A percentile compares a stretch with the other conserved stretches of the same genome.
These are phyloP conservation scores for Tauraco erythrolophus DNA, from an alignment of 2,113 vertebrate species.

Conservation along the genomic window DNA sequence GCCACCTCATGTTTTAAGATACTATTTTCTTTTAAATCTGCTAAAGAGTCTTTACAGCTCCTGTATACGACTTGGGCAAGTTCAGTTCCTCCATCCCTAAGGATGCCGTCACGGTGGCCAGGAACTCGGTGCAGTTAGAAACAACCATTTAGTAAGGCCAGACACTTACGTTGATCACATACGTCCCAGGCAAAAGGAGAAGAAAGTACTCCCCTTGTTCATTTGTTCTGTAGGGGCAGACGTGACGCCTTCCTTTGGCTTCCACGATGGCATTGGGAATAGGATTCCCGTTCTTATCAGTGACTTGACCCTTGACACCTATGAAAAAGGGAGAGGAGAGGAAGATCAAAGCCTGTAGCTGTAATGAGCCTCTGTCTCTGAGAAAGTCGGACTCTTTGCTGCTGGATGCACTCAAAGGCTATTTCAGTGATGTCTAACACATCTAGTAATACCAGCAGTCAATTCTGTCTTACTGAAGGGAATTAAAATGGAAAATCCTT, in stretches of 20 bases:
- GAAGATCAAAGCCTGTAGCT: background rate
- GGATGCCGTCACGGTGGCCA: background rate
- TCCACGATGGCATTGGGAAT: slow-evolving; percentile 86
- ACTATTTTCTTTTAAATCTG: background rate
- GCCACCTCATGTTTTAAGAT: background rate
- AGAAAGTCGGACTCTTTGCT: background rate
- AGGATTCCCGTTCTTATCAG: slow-evolving; percentile 76
- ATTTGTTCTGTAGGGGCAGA: slow-evolving; percentile 88
- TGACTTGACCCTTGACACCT: slow-evolving; percentile 94
- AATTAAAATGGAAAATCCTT: background rate
- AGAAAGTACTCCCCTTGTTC: slow-evolving; percentile 90
- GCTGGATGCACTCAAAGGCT: background rate
- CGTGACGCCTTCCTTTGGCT: slow-evolving; percentile 81
- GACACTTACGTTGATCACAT: slow-evolving; percentile 88
- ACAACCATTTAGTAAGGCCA: background rate
- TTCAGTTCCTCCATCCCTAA: background rate
- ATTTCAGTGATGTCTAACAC: background rate
- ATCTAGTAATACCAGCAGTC: background rate
- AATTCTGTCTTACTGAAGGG: background rate
- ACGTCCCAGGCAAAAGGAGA: slow-evolving; percentile 89
- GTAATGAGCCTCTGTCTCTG: background rate
- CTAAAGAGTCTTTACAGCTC: background rate
- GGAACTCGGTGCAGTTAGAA: background rate
- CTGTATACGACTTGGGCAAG: background rate
- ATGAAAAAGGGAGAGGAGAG: background rate